Conservation (phyloP, 2,797 vertebrate genomes). For the Arnoldichthys spilopterus region DNA sequence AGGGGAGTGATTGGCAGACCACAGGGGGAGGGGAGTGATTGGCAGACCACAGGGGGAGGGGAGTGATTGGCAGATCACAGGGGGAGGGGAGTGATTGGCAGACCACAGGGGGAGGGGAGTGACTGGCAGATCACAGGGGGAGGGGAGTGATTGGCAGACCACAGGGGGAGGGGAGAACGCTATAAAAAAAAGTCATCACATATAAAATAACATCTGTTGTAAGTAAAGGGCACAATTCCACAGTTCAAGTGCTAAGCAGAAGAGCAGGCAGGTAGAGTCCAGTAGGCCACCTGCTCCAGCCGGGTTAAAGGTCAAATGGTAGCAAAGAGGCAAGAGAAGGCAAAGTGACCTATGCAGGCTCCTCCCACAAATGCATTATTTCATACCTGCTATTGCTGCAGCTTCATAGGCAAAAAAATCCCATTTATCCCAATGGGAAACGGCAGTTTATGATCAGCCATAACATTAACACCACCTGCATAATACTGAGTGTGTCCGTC, state of each 20-base stretch:
- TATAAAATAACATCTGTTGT: constrained; percentile 72
- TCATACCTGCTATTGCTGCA: neutral
- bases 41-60: no score
- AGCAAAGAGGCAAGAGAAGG: neutral
- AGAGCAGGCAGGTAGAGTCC: constrained; percentile 64
- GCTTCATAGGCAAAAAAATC: constrained; percentile 48
- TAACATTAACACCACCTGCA: no score
- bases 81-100: no score
- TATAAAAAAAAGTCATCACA: constrained; percentile 75
- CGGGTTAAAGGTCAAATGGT: constrained; percentile 55
- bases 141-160: constrained; percentile 58
- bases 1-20: no score
- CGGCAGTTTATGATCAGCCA: no score
- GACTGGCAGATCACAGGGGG: constrained; percentile 13
- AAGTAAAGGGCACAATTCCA: constrained; percentile 74
- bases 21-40: constrained; percentile 64
- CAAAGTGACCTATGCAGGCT: neutral
- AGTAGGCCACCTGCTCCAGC: constrained; percentile 39
- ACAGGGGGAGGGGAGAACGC: constrained; percentile 58
- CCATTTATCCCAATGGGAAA: neutral
- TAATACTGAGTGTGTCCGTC: no score
- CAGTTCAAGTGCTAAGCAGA: constrained; percentile 83
- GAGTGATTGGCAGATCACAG: no score
- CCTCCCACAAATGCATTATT: neutral
- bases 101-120: no score